phyloP scores from a whole-genome alignment of 2,888 invertebrate genomes.

The Apamea anceps region DNA sequence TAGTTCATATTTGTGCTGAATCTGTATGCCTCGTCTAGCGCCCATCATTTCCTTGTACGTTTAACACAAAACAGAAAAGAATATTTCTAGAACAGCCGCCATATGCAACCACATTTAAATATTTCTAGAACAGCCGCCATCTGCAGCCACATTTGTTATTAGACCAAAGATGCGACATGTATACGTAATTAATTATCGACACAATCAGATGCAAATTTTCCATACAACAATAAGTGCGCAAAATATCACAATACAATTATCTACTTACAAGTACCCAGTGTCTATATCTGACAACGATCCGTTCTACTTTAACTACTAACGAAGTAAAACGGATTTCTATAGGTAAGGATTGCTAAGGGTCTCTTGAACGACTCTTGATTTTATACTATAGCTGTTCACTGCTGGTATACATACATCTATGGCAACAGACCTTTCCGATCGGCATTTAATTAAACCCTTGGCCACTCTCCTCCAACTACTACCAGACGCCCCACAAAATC shows the following conservation, averaged over 20 bases:
- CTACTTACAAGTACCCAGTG: not conserved
- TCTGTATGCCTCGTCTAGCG: too few species aligned
- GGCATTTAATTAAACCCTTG: not conserved
- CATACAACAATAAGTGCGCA: constrained; percentile 41
- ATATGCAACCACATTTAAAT: too few species aligned
- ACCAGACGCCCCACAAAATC: not conserved
- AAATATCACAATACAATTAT: constrained; percentile 30
- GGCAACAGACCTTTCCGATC: not conserved
- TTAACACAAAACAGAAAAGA: constrained; percentile 6
- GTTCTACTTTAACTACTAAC: not conserved
- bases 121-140: not conserved
- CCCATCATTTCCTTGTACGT: not conserved
- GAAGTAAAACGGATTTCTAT: not conserved
- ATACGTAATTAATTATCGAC: constrained; percentile 52
- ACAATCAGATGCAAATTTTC: constrained; percentile 52
- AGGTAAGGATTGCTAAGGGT: not conserved
- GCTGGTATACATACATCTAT: not conserved
- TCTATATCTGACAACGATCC: not conserved
- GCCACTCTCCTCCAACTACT: not conserved
- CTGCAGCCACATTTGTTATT: constrained; percentile 28
- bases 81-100: constrained; percentile 2
- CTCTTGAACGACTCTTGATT: not conserved
- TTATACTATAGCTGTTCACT: not conserved
- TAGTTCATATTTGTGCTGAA: not conserved
- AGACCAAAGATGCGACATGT: constrained; percentile 38